These are phyloP conservation scores for Malacosoma neustria DNA, from an alignment of 2,888 invertebrate genomes.

Conservation along the genomic window DNA sequence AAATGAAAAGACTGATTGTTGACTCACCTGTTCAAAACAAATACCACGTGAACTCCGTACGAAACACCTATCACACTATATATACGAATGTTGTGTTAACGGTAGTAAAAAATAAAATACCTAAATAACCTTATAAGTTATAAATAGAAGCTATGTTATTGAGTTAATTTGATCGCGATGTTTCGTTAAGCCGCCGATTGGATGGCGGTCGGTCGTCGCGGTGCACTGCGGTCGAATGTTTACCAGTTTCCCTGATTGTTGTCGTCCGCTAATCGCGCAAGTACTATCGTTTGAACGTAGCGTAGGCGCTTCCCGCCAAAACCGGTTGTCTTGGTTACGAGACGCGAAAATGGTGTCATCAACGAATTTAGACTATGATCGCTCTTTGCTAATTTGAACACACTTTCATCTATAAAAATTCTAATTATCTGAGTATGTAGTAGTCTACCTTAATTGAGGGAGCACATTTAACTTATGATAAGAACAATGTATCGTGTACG, in stretches of 20 bases:
- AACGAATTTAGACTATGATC: slow-evolving; percentile 4
- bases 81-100: no score
- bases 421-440: no score
- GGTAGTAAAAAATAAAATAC: no score
- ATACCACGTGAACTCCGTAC: no score
- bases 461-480: no score
- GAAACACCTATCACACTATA: no score
- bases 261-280: slow-evolving; percentile 12
- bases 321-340: slow-evolving; percentile 61
- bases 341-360: slow-evolving; percentile 24
- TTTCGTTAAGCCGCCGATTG: slow-evolving; percentile 56
- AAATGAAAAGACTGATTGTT: no score
- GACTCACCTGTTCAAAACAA: no score
- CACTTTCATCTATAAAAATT: no score
- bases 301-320: slow-evolving; percentile 62
- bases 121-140: background rate
- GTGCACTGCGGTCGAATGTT: slow-evolving; percentile 69
- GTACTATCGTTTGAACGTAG: slow-evolving; percentile 16
- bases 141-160: background rate
- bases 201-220: slow-evolving; percentile 57
- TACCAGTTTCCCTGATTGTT: slow-evolving; percentile 17
- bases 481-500: no score
- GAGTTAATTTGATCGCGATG: slow-evolving; percentile 26
- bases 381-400: no score
- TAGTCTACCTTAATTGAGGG: no score